These are phyloP conservation scores for Ferdinandea cuprea DNA, from an alignment of 2,888 invertebrate genomes.

Conservation along the genomic window DNA sequence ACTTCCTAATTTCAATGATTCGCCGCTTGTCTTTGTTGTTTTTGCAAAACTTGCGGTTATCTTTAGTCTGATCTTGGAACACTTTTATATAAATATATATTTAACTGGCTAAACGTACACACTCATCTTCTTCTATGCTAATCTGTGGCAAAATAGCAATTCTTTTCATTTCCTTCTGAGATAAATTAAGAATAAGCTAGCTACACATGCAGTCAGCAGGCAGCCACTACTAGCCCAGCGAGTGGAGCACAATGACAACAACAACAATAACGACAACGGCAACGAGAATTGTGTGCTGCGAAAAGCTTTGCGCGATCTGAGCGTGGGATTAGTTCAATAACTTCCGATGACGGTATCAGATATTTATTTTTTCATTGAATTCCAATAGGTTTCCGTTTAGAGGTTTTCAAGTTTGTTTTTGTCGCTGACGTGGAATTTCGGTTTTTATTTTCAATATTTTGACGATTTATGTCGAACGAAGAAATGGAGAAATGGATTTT, in stretches of 20 bases:
- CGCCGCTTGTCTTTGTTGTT: slow-evolving; percentile 31
- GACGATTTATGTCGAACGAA: no score
- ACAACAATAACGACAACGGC: neutral
- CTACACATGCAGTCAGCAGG: neutral
- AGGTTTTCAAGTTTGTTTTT: neutral
- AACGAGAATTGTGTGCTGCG: neutral
- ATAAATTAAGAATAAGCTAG: slow-evolving; percentile 62
- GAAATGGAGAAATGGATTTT: no score
- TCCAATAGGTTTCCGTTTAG: slow-evolving; percentile 30
- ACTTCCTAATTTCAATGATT: slow-evolving; percentile 52
- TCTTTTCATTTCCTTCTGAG: slow-evolving; percentile 63
- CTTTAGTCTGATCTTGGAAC: slow-evolving; percentile 61
- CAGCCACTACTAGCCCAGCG: neutral
- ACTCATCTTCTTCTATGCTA: slow-evolving; percentile 57
- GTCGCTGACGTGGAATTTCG: neutral
- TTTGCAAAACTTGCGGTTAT: slow-evolving; percentile 49
- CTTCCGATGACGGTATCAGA: slow-evolving; percentile 65
- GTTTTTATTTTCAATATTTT: no score
- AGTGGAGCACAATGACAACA: neutral
- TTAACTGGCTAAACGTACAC: slow-evolving; percentile 18
- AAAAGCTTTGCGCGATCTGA: slow-evolving; percentile 25
- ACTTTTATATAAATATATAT: slow-evolving; percentile 40
- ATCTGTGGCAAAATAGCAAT: slow-evolving; percentile 55
- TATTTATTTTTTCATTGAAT: slow-evolving; percentile 27
- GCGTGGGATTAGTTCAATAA: slow-evolving; percentile 71